Conservation (phyloP, 2,797 vertebrate species). For the Sebastes itinus region DNA sequence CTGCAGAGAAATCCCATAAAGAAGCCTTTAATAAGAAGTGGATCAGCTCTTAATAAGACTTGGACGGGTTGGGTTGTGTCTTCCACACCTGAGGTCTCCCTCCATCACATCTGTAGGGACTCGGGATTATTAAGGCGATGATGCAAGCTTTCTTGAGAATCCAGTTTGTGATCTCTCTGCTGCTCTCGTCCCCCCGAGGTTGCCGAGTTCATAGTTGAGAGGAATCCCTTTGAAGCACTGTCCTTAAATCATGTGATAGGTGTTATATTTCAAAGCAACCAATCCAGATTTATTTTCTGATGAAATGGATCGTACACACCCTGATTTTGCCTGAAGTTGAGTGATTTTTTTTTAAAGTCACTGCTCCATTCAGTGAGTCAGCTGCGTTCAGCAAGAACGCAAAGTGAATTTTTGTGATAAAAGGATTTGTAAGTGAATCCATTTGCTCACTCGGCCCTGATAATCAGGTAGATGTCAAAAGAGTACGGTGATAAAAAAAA, state of each 20-base stretch:
- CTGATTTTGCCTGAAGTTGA: neutral
- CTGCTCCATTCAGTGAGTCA: neutral
- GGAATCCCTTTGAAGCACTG: constrained; percentile 27
- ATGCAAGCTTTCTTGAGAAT: constrained; percentile 43
- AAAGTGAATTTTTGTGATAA: neutral
- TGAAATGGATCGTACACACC: constrained; percentile 21
- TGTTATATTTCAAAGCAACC: constrained; percentile 27
- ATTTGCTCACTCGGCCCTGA: neutral
- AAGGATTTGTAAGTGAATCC: neutral
- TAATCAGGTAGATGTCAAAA: neutral
- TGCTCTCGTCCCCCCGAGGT: constrained; percentile 1
- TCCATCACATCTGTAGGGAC: constrained; percentile 39
- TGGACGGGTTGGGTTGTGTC: constrained; percentile 21
- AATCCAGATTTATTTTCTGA: constrained; percentile 27
- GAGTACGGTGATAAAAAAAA: neutral
- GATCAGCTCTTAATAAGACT: constrained; percentile 66
- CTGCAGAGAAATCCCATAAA: constrained; percentile 56
- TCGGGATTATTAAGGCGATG: constrained; percentile 49
- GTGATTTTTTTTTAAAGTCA: neutral
- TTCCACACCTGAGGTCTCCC: constrained; percentile 36
- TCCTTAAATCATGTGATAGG: constrained; percentile 8
- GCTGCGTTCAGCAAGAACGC: neutral
- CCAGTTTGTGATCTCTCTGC: constrained; percentile 39
- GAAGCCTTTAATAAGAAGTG: constrained; percentile 66
- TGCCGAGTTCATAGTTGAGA: constrained; percentile 11